phyloP scores from a whole-genome alignment of 2,888 invertebrate genomes.

The Caenorhabditis plicata region DNA sequence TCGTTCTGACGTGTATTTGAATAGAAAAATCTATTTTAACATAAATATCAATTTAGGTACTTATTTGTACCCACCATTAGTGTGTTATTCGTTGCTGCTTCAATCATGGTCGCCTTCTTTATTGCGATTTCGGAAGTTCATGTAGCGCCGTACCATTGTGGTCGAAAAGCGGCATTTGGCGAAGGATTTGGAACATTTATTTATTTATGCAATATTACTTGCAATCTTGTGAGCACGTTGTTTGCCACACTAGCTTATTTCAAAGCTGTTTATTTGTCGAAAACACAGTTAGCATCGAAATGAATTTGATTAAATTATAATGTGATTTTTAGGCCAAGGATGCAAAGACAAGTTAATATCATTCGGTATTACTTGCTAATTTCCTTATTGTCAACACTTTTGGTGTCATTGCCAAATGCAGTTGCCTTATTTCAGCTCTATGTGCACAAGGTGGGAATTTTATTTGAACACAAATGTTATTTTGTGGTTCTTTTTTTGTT shows the following conservation, averaged over 20 bases:
- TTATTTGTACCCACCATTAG: constrained; percentile 30
- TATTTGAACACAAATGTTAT: not conserved
- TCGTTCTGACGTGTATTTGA: too few species aligned
- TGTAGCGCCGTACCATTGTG: constrained; percentile 41
- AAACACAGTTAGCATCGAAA: constrained; percentile 33
- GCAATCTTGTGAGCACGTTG: constrained; percentile 39
- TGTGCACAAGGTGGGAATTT: constrained; percentile 26
- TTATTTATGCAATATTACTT: constrained; percentile 45
- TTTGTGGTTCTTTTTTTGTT: too few species aligned
- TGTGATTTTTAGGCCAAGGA: constrained; percentile 38
- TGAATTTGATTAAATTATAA: not conserved
- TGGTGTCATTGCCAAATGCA: constrained; percentile 48
- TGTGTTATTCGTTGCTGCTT: constrained; percentile 30
- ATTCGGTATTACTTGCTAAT: constrained; percentile 51
- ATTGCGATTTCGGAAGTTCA: constrained; percentile 34
- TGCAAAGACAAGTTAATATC: constrained; percentile 43
- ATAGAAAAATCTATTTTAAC: too few species aligned
- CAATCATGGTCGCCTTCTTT: constrained; percentile 35
- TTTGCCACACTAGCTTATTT: constrained; percentile 45
- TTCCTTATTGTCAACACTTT: constrained; percentile 46
- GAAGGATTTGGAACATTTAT: constrained; percentile 49
- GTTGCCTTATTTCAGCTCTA: constrained; percentile 44
- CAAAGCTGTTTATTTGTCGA: constrained; percentile 35
- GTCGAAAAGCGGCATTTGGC: constrained; percentile 51
- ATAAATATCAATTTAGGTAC: constrained; percentile 28